Base-by-base conservation (phyloP, 2,888 invertebrate species). In the Plagiodera versicolora region DNA sequence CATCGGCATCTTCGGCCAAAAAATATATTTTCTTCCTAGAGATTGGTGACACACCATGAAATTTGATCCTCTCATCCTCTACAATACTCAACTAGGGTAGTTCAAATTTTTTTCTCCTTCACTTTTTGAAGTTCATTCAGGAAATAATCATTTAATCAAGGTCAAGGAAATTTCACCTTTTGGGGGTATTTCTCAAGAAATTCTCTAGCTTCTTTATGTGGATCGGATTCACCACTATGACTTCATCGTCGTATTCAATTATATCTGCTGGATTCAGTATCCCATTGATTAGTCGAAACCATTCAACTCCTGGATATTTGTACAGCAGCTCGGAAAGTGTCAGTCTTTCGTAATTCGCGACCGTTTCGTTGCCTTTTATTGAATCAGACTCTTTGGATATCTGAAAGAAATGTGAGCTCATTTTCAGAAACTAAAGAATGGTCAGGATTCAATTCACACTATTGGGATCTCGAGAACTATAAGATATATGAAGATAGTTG, bases 321-420 rank as follows among this genome's bases (percentile, higher is more conserved):
- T 76, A 74, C 65, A 83, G 81, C 39, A 87, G 73, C 59, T 86
- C 82, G 11, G 74, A 74, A 30, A 86, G 30, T 8, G 69, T 68
- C 20, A 66, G 58, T 17, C 63, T 67, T 54, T 72, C 72, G 56
- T 73, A 70, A 1, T 18, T 44, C 18, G 44, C 14, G 53, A 56
- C 39, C n/a, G 72, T 68, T 63, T 56, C 61, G 51, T 74, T 75
- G 18, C 51, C 35, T n/a, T 46, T 56, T 24, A 52, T 50, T 1
- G 70, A 14, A 2, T 14, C 39, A 39, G n/a, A 67, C 52, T 70
- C 70, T 46, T 73, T 68, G 2, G 72, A 71, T 60, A 74, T 73
- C 76, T 75, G 60, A n/a, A 57, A 64, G 44, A 44, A 49, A 9
- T 24, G 3, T 3, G 6, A 24, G 24, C 4, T 5, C 24, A 24